Evolutionary conservation across 2,888 invertebrate genomes (phyloP), one percentile per base, ranked within the genome.

Genomic region (Hydrotaea cyrtoneurina): DNA sequence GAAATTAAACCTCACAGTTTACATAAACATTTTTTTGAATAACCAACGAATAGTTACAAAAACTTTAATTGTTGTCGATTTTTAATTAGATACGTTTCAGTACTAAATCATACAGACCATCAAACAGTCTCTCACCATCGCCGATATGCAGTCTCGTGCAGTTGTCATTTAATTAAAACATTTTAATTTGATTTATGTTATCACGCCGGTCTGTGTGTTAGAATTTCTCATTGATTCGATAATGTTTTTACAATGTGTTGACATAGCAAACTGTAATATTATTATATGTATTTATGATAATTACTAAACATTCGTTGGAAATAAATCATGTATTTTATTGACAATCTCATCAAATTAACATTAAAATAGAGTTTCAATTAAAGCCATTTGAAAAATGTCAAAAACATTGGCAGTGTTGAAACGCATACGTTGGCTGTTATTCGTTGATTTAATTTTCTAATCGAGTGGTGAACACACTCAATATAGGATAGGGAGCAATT

Each of bases 341-440:
- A 57, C 57, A 57, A 57, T 21, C 23, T 23, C 23, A 57, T 57
- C 57, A 57, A 57, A 57, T 57, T 57, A 57, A 21, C 57, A 57
- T 57, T 57, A 23, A 43, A 43, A 43, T 13, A 43, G 43, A 43
- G 43, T 43, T 43, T 43, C 43, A 43, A 43, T 43, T 43, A 43
- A 43, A 43, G 13, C 15, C 11, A 11, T 13, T 2, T 43, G 43
- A 43, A 43, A 8, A 43, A 43, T 43, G 43, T 43, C 43, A 43
- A 43, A 43, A 43, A 5, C 36, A 36, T 36, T 3, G 36, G 4
- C 8, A 36, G 3, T 36, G 36, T 36, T 36, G 36, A 36, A 5
- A 8, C 36, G n/a, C n/a, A n/a, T n/a, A n/a, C n/a, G n/a, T n/a
- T n/a, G n/a, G n/a, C n/a, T n/a, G n/a, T n/a, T n/a, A n/a, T n/a